Base-by-base conservation (phyloP, 2,113 vertebrate genomes). In the Kobus ellipsiprymnus region DNA sequence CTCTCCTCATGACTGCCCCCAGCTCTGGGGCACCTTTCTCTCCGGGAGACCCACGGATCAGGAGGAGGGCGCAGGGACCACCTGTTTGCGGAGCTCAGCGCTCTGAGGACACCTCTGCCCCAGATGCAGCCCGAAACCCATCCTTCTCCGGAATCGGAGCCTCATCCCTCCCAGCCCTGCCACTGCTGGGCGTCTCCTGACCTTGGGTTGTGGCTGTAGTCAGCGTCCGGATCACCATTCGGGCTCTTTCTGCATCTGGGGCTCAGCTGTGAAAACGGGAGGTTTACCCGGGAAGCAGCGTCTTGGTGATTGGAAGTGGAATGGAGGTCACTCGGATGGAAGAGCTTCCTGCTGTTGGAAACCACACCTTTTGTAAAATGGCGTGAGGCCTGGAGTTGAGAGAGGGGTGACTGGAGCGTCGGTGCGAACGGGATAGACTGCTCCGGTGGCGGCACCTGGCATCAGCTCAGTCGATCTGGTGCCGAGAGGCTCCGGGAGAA, bases 241-340 rank as follows among this genome's bases (percentile, higher is more conserved):
- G 50, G 16, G 46, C 12, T 40, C 33, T 33, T 90, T 36, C 64
- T 46, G 87, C 95, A 48, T 30, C 30, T 85, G 96, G 48, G 93
- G 84, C 57, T 52, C 95, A 40, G 71, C 46, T 4, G 95, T 83
- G 21, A 81, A 67, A 25, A 71, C 44, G 84, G 84, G 83, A 81
- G 10, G 1, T 90, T 96, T 97, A 15, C 87, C 50, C 83, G 77
- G 95, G 85, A 57, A 93, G 96, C 13, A 57, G n/a, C 46, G 3
- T 40, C 40, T 67, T 90, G 84, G 64, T 13, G 33, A 40, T 27
- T 78, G 10, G 64, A 92, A 77, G 57, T 36, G 52, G 97, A 71
- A 95, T 94, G 82, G 84, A 29, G 25, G 13, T 90, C 78, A 44
- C 74, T 12, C 95, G 19, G n/a, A 87, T 90, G 87, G 96, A 92